These are phyloP conservation scores for Corydoras maculifer DNA, from an alignment of 2,113 vertebrate genomes.

Conservation along the genomic window DNA sequence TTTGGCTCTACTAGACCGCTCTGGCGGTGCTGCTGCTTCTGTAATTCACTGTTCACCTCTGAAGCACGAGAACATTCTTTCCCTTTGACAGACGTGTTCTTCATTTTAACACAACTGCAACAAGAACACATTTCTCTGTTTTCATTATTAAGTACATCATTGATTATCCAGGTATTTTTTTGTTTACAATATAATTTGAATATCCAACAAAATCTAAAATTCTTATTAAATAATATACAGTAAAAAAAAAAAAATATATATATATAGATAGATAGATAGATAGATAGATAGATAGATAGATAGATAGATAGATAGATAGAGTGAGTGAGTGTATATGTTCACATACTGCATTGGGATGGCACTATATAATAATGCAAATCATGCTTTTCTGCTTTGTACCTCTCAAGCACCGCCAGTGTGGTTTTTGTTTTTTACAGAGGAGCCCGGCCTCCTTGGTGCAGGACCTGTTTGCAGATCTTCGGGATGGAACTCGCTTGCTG, in stretches of 20 bases:
- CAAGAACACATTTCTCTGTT: no score
- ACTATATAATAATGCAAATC: no score
- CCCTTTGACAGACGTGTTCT: neutral
- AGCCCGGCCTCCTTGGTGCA: conserved; percentile 66
- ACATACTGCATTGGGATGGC: no score
- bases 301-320: no score
- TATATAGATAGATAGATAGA: no score
- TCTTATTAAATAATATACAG: no score
- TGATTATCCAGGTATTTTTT: neutral
- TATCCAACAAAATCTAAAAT: neutral
- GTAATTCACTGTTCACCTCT: neutral
- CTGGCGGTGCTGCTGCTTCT: neutral
- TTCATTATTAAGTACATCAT: no score
- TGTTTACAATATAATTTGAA: neutral
- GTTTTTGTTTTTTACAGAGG: conserved; percentile 63
- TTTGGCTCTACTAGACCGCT: neutral
- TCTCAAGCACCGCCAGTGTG: neutral
- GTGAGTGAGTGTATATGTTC: no score
- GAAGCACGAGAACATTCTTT: conserved; percentile 3
- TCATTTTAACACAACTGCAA: neutral
- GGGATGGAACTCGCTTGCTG: conserved; percentile 75
- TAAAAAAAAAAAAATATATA: no score
- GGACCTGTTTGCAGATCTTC: conserved; percentile 80
- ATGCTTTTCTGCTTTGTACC: no score
- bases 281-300: no score